Conservation (phyloP, 2,113 vertebrate species). For the Octodon degus region DNA sequence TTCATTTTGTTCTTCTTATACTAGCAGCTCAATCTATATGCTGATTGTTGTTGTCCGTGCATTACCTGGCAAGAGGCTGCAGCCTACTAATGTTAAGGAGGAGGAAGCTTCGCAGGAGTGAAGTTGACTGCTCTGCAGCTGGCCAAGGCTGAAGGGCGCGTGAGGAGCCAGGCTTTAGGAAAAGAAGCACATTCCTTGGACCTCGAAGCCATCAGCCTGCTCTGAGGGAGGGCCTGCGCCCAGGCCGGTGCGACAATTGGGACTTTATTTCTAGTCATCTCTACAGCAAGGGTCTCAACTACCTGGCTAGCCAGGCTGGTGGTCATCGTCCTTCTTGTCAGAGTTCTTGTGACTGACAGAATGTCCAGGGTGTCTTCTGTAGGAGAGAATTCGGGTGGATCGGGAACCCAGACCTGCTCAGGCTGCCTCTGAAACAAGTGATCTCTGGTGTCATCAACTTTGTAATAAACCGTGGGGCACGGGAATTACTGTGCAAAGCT, state of each 20-base stretch:
- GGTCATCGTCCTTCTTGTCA: neutral
- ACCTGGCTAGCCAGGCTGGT: neutral
- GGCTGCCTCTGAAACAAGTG: neutral
- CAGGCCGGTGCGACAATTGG: neutral
- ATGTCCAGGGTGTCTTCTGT: neutral
- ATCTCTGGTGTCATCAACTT: neutral
- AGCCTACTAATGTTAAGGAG: neutral
- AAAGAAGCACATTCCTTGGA: neutral
- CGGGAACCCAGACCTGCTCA: neutral
- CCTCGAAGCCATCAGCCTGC: neutral
- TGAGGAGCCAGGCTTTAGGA: neutral
- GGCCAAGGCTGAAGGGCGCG: neutral
- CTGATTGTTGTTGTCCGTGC: neutral
- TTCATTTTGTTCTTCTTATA: neutral
- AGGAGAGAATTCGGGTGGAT: neutral
- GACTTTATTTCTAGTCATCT: conserved; percentile 29
- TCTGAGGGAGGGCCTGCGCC: neutral
- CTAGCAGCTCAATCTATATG: conserved; percentile 33
- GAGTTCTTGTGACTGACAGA: neutral
- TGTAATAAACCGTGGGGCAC: neutral
- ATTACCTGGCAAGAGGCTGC: neutral
- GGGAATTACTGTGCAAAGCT: too few species aligned
- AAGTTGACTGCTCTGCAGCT: neutral
- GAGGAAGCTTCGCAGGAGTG: neutral
- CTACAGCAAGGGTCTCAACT: neutral